Evolutionary conservation across 37 sponge, comb jelly and placozoan species (phyloP).

Genomic region (Lycopodina hypogea): DNA sequence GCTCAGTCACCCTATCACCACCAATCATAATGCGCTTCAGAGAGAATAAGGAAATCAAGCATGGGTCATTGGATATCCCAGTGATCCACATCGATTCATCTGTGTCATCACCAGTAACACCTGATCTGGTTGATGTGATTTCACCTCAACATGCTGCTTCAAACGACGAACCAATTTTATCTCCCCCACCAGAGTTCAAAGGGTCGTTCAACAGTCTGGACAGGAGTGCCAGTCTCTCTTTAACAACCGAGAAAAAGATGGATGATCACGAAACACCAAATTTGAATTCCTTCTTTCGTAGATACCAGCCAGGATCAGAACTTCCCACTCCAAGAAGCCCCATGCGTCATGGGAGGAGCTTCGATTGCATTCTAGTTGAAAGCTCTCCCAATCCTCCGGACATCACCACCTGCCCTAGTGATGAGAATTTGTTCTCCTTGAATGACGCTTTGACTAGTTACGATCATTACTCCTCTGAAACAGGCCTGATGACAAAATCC

Average conservation of each 20-base stretch:
- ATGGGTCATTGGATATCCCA: conserved; percentile 8
- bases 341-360: neutral
- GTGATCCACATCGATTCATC: neutral
- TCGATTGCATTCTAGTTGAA: no score
- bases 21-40: conserved; percentile 14
- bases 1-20: neutral
- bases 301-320: neutral
- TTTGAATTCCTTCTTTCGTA: neutral
- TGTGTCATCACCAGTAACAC: neutral
- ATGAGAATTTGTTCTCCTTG: conserved; percentile 18
- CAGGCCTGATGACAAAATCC: conserved; percentile 14
- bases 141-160: neutral
- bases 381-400: no score
- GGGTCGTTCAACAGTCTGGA: neutral
- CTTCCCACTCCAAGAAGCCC: neutral
- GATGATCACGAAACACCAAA: neutral
- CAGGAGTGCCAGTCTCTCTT: no score
- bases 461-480: conserved; percentile 18
- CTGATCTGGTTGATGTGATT: no score
- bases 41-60: conserved; percentile 3
- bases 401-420: no score
- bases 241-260: no score
- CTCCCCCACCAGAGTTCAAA: conserved; percentile 14
- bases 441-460: conserved; percentile 23
- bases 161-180: neutral